Percentiles rank a stretch among this genome's conserved stretches.
These are phyloP conservation scores for Lamprotornis superbus DNA, from an alignment of 2,113 vertebrate genomes.

Conservation along the genomic window DNA sequence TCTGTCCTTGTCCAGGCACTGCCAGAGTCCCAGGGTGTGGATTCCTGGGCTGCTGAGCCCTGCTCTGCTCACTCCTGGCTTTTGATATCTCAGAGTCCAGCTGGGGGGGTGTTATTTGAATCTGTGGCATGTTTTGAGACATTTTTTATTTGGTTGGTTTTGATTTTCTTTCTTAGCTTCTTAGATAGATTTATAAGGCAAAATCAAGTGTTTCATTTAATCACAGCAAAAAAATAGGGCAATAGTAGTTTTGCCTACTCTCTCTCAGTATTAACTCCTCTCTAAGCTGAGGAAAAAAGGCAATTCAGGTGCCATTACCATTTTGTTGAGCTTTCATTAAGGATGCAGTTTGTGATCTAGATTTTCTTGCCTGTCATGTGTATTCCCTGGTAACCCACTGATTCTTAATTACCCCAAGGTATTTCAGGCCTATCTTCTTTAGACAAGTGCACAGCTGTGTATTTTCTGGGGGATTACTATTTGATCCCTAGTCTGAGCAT, in stretches of 20 bases:
- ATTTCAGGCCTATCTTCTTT: not conserved
- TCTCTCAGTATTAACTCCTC: not conserved
- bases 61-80: not conserved
- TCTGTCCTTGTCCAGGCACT: not conserved
- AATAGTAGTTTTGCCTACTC: not conserved
- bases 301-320: not conserved
- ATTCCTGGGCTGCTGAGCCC: accelerated
- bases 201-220: not conserved
- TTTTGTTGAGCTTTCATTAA: not conserved
- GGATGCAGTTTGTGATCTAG: not conserved
- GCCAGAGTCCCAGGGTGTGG: accelerated
- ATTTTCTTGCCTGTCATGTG: not conserved
- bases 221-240: not conserved
- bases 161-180: not conserved
- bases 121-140: not conserved
- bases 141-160: not conserved
- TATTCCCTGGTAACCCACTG: not conserved
- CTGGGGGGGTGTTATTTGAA: not conserved
- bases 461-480: not conserved
- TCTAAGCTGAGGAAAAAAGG: not conserved
- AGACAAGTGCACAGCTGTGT: not conserved
- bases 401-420: constrained; percentile 17
- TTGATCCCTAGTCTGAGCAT: not conserved
- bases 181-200: not conserved
- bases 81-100: not conserved